Evolutionary conservation across 2,113 vertebrate species (phyloP), one percentile per base, ranked within the genome.

Genomic region (Antechinus flavipes): DNA sequence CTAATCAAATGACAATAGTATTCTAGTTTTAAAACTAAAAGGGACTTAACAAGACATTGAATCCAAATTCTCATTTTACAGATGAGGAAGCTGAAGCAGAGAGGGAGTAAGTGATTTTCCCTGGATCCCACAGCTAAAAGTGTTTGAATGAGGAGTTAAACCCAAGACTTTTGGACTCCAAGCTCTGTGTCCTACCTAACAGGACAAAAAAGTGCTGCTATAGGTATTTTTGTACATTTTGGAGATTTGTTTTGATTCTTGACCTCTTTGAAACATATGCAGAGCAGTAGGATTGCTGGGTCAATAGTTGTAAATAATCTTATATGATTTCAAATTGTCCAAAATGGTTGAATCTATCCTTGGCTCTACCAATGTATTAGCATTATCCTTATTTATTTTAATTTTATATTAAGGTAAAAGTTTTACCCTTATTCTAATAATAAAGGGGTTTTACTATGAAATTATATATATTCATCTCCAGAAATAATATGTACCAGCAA

Each of bases 401-500:
- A n/a, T 76, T 76, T 84, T 42, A 84, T 84, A 2, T 19, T 42
- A 84, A 68, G 61, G 5, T 42, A 84, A 52, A 90, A 52, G 27
- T 6, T 50, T 50, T 52, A 90, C 47, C 49, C 27, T 92, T 90
- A 93, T 8, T 25, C 93, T 6, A 30, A 35, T 46, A 58, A 47
- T 6, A 53, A 30, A 91, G 89, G 94, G 68, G 5, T 16, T 55
- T 25, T 92, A 42, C 47, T 54, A 47, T 22, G 58, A 52, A 84
- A 91, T 24, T 49, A 0, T 61, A 1, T 10, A 14, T 54, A 42
- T 30, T 54, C n/a, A 25, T 26, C 12, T 96, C 50, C 30, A 76
- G 26, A 93, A 90, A 50, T 54, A 91, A n/a, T 50, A 91, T 91
- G 93, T 91, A 27, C 89, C 91, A 76, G 8, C 12, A 91, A 50